Evolutionary conservation across 2,113 vertebrate genomes (phyloP).

Genomic region (Pyxicephalus adspersus): DNA sequence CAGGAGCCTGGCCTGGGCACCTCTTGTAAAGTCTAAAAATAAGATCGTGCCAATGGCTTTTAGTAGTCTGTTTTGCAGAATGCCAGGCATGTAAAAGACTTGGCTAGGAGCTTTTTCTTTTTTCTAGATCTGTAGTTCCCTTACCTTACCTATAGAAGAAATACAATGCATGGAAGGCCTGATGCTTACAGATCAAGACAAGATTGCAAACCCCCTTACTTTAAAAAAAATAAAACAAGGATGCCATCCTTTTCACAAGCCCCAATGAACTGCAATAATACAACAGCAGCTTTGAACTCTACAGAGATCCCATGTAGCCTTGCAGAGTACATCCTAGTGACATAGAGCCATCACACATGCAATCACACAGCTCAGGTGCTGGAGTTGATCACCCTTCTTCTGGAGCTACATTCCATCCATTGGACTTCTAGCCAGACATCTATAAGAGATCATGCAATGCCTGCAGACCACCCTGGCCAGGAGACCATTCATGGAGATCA

Average conservation of each 20-base stretch:
- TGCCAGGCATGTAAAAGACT: background rate
- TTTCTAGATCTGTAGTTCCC: background rate
- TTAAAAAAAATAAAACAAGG: background rate
- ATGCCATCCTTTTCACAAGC: conserved; percentile 1
- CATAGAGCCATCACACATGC: conserved; percentile 26
- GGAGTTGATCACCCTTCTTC: conserved; percentile 1
- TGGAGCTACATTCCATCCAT: background rate
- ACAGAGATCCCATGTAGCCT: background rate
- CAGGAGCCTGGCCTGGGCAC: conserved; percentile 1
- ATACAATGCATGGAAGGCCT: conserved; percentile 24
- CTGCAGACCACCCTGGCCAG: background rate
- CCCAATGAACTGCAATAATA: conserved; percentile 25
- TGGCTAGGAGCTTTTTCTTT: background rate
- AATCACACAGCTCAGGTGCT: conserved; percentile 9
- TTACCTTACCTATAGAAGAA: background rate
- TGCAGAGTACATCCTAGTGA: background rate
- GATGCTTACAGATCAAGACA: conserved; percentile 10
- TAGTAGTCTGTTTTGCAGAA: background rate
- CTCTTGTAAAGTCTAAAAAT: background rate
- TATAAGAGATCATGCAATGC: background rate
- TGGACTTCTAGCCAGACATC: background rate
- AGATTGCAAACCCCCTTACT: background rate
- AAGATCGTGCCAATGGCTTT: background rate
- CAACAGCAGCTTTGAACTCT: conserved; percentile 18
- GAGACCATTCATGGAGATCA: background rate